Percentiles rank a stretch among this genome's conserved stretches.
These are phyloP conservation scores for Chiridota heheva DNA, from an alignment of 35 echinoderm and acorn worm genomes.

Conservation along the genomic window DNA sequence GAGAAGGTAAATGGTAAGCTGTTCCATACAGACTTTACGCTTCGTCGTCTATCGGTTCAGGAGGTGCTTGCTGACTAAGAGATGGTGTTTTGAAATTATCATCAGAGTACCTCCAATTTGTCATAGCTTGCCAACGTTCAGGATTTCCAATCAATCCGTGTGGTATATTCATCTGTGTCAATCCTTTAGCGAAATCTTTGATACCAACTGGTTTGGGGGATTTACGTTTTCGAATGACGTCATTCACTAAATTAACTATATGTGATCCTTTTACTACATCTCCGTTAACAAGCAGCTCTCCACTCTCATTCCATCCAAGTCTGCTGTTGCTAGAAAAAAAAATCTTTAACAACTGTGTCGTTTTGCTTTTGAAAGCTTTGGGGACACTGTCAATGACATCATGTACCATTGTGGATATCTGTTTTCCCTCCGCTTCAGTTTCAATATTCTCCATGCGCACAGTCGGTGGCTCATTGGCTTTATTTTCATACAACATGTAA, in stretches of 20 bases:
- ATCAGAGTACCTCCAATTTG: neutral
- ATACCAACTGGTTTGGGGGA: neutral
- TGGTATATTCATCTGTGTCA: constrained; percentile 12
- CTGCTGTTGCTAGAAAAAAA: neutral
- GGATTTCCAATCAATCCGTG: constrained; percentile 23
- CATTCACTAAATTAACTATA: constrained; percentile 18
- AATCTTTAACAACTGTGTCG: neutral
- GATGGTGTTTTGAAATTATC: neutral
- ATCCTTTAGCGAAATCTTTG: neutral
- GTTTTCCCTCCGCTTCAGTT: neutral
- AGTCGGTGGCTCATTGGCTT: neutral
- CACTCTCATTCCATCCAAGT: constrained; percentile 1
- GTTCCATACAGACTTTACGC: neutral
- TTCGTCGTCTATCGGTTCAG: neutral
- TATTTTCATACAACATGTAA: neutral
- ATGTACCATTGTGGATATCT: neutral
- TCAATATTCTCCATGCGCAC: neutral
- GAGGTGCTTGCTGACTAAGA: no score
- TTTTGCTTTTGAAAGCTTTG: constrained; percentile 4
- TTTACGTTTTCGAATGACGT: constrained; percentile 21
- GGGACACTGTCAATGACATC: neutral
- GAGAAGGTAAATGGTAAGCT: constrained; percentile 16
- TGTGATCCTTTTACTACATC: neutral
- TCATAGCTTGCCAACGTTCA: constrained; percentile 14
- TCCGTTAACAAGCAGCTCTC: neutral